These are phyloP conservation scores for Emydura subglobosa DNA, from an alignment of 2,113 vertebrate genomes.

Conservation along the genomic window DNA sequence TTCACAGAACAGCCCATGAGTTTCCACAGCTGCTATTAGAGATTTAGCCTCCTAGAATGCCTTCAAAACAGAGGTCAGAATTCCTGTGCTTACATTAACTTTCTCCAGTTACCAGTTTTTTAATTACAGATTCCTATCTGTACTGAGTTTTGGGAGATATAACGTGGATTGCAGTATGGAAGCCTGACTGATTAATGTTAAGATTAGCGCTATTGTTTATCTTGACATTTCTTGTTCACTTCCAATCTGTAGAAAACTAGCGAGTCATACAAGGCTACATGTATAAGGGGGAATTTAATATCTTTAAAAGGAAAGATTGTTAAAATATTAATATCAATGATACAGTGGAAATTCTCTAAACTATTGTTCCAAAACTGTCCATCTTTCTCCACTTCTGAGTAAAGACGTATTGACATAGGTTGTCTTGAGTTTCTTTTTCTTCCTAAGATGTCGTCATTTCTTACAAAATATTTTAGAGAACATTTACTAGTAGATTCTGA, in stretches of 20 bases:
- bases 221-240: not conserved
- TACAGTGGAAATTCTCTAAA: not conserved
- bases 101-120: not conserved
- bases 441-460: rapidly evolving
- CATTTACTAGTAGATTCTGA: not conserved
- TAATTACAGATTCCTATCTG: not conserved
- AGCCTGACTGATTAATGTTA: not conserved
- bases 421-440: not conserved
- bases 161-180: not conserved
- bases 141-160: not conserved
- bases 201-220: not conserved
- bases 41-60: not conserved
- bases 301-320: not conserved
- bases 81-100: not conserved
- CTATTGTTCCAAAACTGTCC: not conserved
- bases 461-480: not conserved
- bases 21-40: not conserved
- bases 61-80: not conserved
- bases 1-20: not conserved
- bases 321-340: not conserved
- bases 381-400: not conserved
- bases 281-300: not conserved
- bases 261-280: not conserved
- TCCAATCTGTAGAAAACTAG: not conserved
- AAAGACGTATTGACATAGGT: not conserved